Evolutionary conservation across 2,888 invertebrate species (phyloP).

Genomic region (Galerucella nymphaeae): DNA sequence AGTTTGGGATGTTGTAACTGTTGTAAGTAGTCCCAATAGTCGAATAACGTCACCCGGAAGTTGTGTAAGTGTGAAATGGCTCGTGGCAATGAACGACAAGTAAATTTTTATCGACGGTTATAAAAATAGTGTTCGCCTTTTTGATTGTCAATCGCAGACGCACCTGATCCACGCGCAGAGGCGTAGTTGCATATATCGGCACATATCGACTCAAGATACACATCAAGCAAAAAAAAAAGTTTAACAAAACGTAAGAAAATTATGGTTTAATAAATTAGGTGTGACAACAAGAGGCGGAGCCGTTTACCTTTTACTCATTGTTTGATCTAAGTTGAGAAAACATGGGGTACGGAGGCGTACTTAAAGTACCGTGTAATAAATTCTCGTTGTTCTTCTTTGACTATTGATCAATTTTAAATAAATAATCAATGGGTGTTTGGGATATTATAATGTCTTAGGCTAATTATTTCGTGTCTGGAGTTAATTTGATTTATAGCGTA

Average conservation of each 20-base stretch:
- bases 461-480: slow-evolving; percentile 13
- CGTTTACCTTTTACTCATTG: slow-evolving; percentile 34
- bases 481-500: background rate
- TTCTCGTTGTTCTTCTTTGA: slow-evolving; percentile 25
- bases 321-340: slow-evolving; percentile 29
- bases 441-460: slow-evolving; percentile 8
- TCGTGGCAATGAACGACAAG: no score
- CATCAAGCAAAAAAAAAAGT: slow-evolving; percentile 8
- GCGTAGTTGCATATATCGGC: slow-evolving; percentile 13
- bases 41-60: no score
- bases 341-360: slow-evolving; percentile 25
- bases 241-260: slow-evolving; percentile 24
- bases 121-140: background rate
- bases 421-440: slow-evolving; percentile 12
- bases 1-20: no score
- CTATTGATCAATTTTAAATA: slow-evolving; percentile 30
- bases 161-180: slow-evolving; percentile 1
- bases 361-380: slow-evolving; percentile 19
- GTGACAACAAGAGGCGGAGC: slow-evolving; percentile 32
- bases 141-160: background rate
- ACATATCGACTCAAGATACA: background rate
- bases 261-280: slow-evolving; percentile 33
- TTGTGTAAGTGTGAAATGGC: no score
- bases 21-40: no score
- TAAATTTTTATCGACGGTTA: background rate